Conservation (phyloP, 2,113 vertebrate species). For the Larimichthys crocea region DNA sequence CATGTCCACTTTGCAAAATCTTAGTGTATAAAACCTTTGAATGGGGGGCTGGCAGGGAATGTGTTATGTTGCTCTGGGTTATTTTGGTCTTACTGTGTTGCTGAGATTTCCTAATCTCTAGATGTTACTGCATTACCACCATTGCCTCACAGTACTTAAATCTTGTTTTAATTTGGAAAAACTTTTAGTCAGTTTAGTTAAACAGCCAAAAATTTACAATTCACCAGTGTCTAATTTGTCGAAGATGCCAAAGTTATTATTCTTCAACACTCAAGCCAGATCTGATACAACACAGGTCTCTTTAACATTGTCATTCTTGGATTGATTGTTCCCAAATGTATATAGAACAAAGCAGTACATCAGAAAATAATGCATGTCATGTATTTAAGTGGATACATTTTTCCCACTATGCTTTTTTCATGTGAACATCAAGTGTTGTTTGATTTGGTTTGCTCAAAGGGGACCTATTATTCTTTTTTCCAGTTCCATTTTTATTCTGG, state of each 20-base stretch:
- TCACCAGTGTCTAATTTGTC: neutral
- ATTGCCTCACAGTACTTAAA: neutral
- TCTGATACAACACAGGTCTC: neutral
- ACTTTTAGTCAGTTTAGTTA: neutral
- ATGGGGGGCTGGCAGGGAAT: neutral
- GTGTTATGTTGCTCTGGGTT: neutral
- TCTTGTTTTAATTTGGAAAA: too few relatives aligned
- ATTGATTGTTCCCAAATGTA: too few relatives aligned
- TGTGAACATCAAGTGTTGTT: neutral
- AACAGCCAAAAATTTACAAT: neutral
- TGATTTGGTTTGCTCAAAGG: neutral
- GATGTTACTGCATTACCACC: neutral
- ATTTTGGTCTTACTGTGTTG: neutral
- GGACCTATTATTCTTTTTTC: too few relatives aligned
- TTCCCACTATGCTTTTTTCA: neutral
- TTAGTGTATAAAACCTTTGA: too few relatives aligned
- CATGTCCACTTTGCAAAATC: neutral
- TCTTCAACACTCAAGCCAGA: neutral
- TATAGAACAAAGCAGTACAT: neutral
- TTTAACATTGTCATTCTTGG: neutral
- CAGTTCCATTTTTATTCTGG: too few relatives aligned
- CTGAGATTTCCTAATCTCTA: neutral
- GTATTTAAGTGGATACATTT: too few relatives aligned
- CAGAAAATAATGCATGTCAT: neutral
- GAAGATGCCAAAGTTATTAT: neutral